phyloP scores from a whole-genome alignment of 2,888 invertebrate species.

The Lasioglossum pauxillum region DNA sequence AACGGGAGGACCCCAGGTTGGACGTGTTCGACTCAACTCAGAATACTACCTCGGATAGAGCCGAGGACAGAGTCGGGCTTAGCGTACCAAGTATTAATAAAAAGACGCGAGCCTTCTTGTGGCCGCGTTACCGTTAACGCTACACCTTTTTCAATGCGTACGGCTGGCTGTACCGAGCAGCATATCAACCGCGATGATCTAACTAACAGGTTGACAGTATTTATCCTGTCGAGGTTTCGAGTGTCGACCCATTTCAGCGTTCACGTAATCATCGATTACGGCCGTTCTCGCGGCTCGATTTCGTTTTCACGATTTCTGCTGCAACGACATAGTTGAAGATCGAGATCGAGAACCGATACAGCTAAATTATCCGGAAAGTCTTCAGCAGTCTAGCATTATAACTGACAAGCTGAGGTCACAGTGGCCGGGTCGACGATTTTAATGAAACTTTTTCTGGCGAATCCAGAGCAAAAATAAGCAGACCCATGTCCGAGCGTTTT shows the following conservation, averaged over 20 bases:
- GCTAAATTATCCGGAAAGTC: too few species aligned
- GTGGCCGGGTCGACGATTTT: too few species aligned
- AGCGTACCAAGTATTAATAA: conserved; percentile 61
- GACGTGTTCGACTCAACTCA: conserved; percentile 2
- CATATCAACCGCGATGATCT: conserved; percentile 27
- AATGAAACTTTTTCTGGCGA: too few species aligned
- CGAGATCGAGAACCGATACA: neutral
- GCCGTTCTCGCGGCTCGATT: neutral
- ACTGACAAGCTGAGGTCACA: too few species aligned
- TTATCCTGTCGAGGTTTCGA: neutral
- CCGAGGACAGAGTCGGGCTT: conserved; percentile 4
- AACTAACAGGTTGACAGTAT: conserved; percentile 27
- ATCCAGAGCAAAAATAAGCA: too few species aligned
- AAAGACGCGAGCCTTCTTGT: conserved; percentile 58
- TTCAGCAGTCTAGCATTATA: neutral
- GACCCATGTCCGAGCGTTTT: too few species aligned
- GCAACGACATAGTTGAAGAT: neutral
- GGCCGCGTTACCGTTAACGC: conserved; percentile 67
- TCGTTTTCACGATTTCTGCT: neutral
- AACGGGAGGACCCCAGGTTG: conserved; percentile 52
- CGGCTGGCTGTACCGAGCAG: conserved; percentile 22
- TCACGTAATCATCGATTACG: neutral
- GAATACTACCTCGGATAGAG: conserved; percentile 1
- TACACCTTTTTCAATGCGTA: conserved; percentile 45
- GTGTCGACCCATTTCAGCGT: neutral